Base-by-base conservation (phyloP, 2,888 invertebrate genomes). In the Leptopilina drosophilae region DNA sequence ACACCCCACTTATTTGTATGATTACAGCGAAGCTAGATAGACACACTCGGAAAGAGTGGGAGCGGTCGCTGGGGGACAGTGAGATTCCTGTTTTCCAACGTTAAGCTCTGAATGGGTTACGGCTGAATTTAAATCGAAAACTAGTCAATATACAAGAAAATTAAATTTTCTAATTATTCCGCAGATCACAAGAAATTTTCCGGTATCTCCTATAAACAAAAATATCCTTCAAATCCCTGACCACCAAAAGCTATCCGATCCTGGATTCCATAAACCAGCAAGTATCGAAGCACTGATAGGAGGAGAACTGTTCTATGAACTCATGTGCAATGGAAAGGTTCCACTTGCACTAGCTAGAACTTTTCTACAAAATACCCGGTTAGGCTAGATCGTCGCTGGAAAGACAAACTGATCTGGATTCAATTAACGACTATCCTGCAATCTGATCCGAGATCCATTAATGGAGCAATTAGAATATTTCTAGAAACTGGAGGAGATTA, bases 281-380 rank as follows among this genome's bases (percentile, higher is more conserved):
- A 33, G 9, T 0, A 15, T 69, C 8, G 49, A 69, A 26, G 46
- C 49, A 14, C n/a, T 69, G 14, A 49, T 69, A 33, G 73, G 73
- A 46, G 73, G n/a, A 40, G 73, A 69, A 42, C 9, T 69, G 40
- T 69, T 69, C 46, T 69, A 49, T 11, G 73, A 69, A 46, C 15
- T 69, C 40, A 0, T 69, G 9, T 8, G 46, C 20, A 49, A 14
- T 33, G 49, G 46, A 40, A 40, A 15, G 42, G 40, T 69, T 42
- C n/a, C 73, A 11, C 49, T 69, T 20, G 42, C 14, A 20, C 11
- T 40, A 12, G n/a, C 42, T 69, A 7, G 42, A 2, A 20, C 46
- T 12, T 8, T 12, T 0, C 2, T 69, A 14, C 73, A 49, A 40
- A 15, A 49, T n/a, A 42, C 49, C 9, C 40, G 33, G 7, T 15